Base-by-base conservation (phyloP, 2,888 invertebrate genomes). In the Leucoptera coffeella region DNA sequence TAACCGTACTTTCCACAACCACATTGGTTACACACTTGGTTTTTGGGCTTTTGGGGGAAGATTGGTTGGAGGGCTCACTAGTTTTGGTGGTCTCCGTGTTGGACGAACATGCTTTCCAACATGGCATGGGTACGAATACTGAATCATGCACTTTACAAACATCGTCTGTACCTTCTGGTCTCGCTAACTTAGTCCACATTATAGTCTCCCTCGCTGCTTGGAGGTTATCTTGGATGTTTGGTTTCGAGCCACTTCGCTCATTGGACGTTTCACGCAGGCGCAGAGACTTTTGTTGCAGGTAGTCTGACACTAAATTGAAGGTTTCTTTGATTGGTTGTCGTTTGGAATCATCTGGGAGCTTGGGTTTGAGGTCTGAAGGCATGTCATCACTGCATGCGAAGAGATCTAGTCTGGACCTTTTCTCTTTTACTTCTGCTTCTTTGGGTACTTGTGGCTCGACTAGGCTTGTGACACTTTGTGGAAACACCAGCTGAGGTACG, bases 371-470 rank as follows among this genome's bases (percentile, higher is more conserved):
- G 32, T 57, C 59, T 10, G 52, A 47, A 8, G 61, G 64, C 67
- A 69, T 69, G 40, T 67, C 67, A 29, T 57, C 53, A 35, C 69
- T 69, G 3, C 64, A 33, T 6, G 67, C 65, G 54, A 69, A 69
- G 23, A 69, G 39, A 36, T 69, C 55, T 3, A 44, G 30, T 34
- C 42, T 47, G 38, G 48, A 58, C 32, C 33, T 50, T 34, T 49
- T 50, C 12, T 52, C 53, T 41, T 45, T 52, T 27, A n/a, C n/a
- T n/a, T n/a, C n/a, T n/a, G n/a, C n/a, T n/a, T n/a, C n/a, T n/a
- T n/a, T n/a, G n/a, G n/a, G n/a, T n/a, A n/a, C n/a, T n/a, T n/a
- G n/a, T n/a, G n/a, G n/a, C n/a, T n/a, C n/a, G n/a, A n/a, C n/a
- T n/a, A n/a, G n/a, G n/a, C n/a, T n/a, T n/a, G n/a, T n/a, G n/a